Evolutionary conservation across 2,888 invertebrate genomes (phyloP).

Genomic region (Oasisia sp.): DNA sequence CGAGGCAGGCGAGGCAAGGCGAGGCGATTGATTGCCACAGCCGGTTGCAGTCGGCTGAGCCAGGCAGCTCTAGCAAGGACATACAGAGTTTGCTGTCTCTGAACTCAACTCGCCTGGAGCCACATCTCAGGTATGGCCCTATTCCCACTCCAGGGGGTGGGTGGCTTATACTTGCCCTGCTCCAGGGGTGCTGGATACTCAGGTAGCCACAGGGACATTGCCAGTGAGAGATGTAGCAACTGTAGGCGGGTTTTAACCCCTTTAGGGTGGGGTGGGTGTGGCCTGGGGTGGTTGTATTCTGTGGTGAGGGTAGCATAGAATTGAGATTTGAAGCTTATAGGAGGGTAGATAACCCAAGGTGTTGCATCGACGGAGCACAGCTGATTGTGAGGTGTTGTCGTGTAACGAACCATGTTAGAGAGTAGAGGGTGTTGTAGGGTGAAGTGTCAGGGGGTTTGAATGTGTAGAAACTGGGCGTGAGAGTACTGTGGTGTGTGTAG

Average conservation of each 20-base stretch:
- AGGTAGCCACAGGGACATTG: neutral
- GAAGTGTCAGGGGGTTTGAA: neutral
- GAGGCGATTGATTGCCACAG: neutral
- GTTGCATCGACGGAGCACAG: neutral
- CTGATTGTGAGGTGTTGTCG: neutral
- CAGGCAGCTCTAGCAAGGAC: neutral
- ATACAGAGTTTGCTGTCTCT: neutral
- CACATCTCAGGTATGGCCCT: neutral
- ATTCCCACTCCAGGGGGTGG: neutral
- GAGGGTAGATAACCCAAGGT: too few species aligned
- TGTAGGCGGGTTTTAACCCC: neutral
- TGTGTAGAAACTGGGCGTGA: neutral
- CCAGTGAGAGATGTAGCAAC: neutral
- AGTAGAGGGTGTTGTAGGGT: neutral
- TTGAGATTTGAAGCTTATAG: neutral
- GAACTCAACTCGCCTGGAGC: too few species aligned
- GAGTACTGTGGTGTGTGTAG: neutral
- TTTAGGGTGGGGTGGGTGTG: neutral
- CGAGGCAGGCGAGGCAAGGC: neutral
- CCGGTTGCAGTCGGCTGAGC: neutral
- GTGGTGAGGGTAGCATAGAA: neutral
- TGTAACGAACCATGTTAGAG: neutral
- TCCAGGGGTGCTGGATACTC: neutral
- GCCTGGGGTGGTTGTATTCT: neutral
- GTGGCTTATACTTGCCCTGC: too few species aligned